Conservation (phyloP, 1,140 invertebrate genomes). For the Brachionus manjavacas region DNA sequence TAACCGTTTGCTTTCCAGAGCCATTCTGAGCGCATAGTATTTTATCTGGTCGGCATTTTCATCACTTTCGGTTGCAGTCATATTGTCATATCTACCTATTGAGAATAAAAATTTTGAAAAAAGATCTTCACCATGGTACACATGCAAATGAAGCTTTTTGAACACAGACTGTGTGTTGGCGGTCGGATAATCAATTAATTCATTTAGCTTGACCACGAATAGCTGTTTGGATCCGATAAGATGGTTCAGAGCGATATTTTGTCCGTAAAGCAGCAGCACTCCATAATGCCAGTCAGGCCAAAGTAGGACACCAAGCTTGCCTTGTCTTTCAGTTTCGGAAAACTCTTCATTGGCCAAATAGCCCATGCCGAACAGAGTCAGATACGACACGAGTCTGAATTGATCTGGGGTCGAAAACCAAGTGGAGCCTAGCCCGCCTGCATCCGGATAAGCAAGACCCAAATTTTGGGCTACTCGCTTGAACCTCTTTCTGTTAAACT, state of each 20-base stretch:
- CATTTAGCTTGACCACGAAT: not conserved
- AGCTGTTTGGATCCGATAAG: slow-evolving; percentile 1
- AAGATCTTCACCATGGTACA: slow-evolving; percentile 23
- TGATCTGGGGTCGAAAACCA: slow-evolving; percentile 26
- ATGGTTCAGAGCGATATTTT: slow-evolving; percentile 34
- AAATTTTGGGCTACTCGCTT: slow-evolving; percentile 21
- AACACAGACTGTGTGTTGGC: slow-evolving; percentile 1
- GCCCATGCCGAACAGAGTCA: not conserved
- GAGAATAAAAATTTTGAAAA: slow-evolving; percentile 42
- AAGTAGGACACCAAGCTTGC: slow-evolving; percentile 23
- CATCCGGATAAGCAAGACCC: not conserved
- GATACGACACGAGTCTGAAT: not conserved
- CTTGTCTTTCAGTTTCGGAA: not conserved
- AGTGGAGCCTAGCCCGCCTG: slow-evolving; percentile 31
- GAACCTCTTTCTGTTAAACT: slow-evolving; percentile 29
- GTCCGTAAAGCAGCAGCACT: slow-evolving; percentile 25
- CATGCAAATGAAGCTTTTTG: slow-evolving; percentile 32
- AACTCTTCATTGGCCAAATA: slow-evolving; percentile 41
- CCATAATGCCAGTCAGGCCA: slow-evolving; percentile 44
- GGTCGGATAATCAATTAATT: slow-evolving; percentile 28
- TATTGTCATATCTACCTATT: slow-evolving; percentile 15
- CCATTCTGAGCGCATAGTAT: slow-evolving; percentile 37
- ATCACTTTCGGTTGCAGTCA: slow-evolving; percentile 3
- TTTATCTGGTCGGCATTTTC: not conserved
- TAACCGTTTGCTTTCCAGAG: slow-evolving; percentile 7